Percentiles rank a stretch among this genome's conserved stretches.
These are phyloP conservation scores for Bos indicus DNA, from an alignment of 2,113 vertebrate species.

Conservation along the genomic window DNA sequence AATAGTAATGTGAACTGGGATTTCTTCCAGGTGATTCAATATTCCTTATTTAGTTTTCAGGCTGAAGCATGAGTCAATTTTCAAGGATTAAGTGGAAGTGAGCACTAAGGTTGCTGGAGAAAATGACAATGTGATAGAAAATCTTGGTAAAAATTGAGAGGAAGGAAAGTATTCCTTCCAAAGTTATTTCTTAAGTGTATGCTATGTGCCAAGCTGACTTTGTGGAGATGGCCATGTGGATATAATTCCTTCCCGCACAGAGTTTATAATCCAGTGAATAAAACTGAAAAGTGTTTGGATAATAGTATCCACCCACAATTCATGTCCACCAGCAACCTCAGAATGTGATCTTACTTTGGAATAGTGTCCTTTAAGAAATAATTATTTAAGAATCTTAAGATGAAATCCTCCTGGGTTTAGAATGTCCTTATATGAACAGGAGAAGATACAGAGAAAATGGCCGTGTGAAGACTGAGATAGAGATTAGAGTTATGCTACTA, in stretches of 20 bases:
- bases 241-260: neutral
- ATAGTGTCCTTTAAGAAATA: neutral
- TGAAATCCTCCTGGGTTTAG: neutral
- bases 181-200: neutral
- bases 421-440: neutral
- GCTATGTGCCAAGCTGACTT: neutral
- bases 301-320: neutral
- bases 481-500: neutral
- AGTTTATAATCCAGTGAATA: neutral
- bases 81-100: neutral
- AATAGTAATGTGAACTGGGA: neutral
- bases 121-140: neutral
- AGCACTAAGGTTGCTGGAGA: neutral
- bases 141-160: neutral
- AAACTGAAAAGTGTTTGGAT: neutral
- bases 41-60: neutral
- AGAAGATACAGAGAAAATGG: neutral
- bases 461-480: neutral
- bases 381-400: neutral
- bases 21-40: neutral
- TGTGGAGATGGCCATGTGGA: neutral
- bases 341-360: neutral
- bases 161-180: neutral
- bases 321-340: neutral
- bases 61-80: neutral